These are phyloP conservation scores for Ophthalmolycus amberensis DNA, from an alignment of 2,113 vertebrate genomes.

Conservation along the genomic window DNA sequence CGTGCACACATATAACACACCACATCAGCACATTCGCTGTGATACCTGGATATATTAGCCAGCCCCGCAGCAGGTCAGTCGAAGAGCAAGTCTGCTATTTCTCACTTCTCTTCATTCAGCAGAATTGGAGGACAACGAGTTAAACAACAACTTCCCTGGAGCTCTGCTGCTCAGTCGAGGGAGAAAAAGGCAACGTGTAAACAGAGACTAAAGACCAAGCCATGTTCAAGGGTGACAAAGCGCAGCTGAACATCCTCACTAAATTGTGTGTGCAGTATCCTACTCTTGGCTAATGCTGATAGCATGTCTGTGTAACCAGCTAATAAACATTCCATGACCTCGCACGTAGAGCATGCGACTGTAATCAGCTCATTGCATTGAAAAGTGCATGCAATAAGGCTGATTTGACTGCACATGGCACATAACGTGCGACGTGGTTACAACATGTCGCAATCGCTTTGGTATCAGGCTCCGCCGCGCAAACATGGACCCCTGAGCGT, in stretches of 20 bases:
- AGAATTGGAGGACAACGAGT: slow-evolving; percentile 33
- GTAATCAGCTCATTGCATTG: slow-evolving; percentile 23
- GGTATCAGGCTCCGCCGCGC: neutral
- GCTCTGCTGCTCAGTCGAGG: slow-evolving; percentile 43
- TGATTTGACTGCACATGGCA: slow-evolving; percentile 31
- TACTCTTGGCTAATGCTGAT: slow-evolving; percentile 4
- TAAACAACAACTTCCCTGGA: slow-evolving; percentile 32
- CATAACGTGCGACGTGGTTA: slow-evolving; percentile 30
- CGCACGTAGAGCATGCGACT: slow-evolving; percentile 11
- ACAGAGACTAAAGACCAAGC: slow-evolving; percentile 42
- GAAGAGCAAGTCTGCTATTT: slow-evolving; percentile 22
- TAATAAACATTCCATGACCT: slow-evolving; percentile 44
- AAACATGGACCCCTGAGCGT: neutral
- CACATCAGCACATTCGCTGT: slow-evolving; percentile 31
- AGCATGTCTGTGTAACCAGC: slow-evolving; percentile 41
- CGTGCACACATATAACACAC: slow-evolving; percentile 15
- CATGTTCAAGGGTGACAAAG: slow-evolving; percentile 40
- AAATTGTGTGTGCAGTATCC: slow-evolving; percentile 15
- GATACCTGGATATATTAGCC: slow-evolving; percentile 49
- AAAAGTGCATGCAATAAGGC: slow-evolving; percentile 19
- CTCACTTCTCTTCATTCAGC: slow-evolving; percentile 20
- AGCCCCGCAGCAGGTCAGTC: slow-evolving; percentile 22
- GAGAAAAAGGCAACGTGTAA: slow-evolving; percentile 38
- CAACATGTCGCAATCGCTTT: slow-evolving; percentile 32
- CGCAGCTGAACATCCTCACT: slow-evolving; percentile 28